Evolutionary conservation across 2,888 invertebrate genomes (phyloP).

Genomic region (Pachliopta kotzebuea): DNA sequence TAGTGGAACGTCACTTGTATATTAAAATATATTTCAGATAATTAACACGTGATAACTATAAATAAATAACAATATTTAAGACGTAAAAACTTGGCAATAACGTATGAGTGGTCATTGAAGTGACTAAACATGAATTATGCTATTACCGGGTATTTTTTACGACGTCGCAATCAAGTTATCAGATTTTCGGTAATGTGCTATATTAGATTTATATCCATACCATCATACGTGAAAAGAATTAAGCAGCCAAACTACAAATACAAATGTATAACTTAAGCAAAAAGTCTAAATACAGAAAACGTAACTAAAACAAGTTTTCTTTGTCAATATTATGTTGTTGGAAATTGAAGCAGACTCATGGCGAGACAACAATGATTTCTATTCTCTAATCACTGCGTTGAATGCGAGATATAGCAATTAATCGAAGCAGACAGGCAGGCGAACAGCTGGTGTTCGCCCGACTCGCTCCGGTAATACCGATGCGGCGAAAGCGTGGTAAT

Average conservation of each 20-base stretch:
- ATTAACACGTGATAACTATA: neutral
- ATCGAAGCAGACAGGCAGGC: constrained; percentile 53
- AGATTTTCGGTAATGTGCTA: too few relatives aligned
- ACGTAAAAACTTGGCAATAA: neutral
- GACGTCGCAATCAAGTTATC: too few relatives aligned
- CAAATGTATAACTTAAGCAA: neutral
- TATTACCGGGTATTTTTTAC: too few relatives aligned
- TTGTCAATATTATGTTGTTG: neutral
- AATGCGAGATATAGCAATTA: constrained; percentile 60
- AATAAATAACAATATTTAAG: neutral
- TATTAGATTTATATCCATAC: too few relatives aligned
- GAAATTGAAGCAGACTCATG: neutral
- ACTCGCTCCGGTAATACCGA: constrained; percentile 57
- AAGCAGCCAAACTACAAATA: neutral
- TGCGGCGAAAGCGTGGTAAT: constrained; percentile 63
- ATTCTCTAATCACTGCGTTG: constrained; percentile 36
- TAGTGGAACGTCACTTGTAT: neutral
- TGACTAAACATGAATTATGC: too few relatives aligned
- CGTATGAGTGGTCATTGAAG: too few relatives aligned
- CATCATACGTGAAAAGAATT: too few relatives aligned
- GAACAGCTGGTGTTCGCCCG: constrained; percentile 72
- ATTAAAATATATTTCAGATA: too few relatives aligned
- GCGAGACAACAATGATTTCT: constrained; percentile 34
- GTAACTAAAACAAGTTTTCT: neutral
- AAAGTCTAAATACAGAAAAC: neutral